Base-by-base conservation (phyloP, 2,113 vertebrate species). In the Ophiodon elongatus region DNA sequence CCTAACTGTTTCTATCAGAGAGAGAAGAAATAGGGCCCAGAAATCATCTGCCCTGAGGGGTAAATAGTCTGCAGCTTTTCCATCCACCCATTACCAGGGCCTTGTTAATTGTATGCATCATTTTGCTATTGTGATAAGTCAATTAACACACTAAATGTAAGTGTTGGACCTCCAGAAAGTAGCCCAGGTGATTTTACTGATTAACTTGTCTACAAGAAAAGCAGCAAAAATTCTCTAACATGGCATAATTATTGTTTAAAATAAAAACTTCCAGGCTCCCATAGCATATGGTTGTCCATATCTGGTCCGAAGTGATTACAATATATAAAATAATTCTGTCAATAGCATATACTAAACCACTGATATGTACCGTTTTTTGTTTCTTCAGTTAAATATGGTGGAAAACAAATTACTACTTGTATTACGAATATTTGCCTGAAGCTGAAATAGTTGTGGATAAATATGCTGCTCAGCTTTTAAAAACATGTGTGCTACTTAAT, bases 1-100 rank as follows among this genome's bases (percentile, higher is more conserved):
- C 15, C 37, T 2, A 8, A 19, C 25, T 57, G 45, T 37, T 71
- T 65, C 17, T 33, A 27, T 23, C 23, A 71, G 10, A 57, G 27
- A 45, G 5, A 7, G 7, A 6, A 59, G 66, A 64, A 64, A 8
- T 52, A 76, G 15, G 10, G 25, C 56, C 35, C 45, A 21, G n/a
- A 72, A 66, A 67, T 66, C 14, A 41, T 66, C 54, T 17, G 9
- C 25, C 62, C 62, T 23, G 45, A 71, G n/a, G 65, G 56, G 70
- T 73, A 41, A 84, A 78, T 54, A 83, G 45, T 76, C 57, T 70
- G 73, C 47, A 77, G 59, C 54, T 63, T 77, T 66, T 59, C 52
- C 73, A 60, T 57, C 11, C 8, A 59, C 29, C 47, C 35, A 63
- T 45, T 45, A 45, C 11, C 29, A 29, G 14, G 4, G 11, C 2